Evolutionary conservation across 2,113 vertebrate species (phyloP), one percentile per base, ranked within the genome.

Genomic region (Xiphophorus couchianus): DNA sequence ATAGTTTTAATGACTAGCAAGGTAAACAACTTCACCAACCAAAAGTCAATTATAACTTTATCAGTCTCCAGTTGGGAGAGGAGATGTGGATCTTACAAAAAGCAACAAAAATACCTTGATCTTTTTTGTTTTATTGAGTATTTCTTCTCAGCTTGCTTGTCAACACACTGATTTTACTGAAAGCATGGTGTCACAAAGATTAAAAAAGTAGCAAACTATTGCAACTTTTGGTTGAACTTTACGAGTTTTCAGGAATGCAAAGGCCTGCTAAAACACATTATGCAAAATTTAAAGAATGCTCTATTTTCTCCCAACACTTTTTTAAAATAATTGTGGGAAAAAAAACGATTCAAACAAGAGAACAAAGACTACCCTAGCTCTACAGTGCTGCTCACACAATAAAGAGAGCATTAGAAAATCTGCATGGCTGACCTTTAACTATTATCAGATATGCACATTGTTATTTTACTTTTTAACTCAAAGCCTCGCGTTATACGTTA

Each of bases 31-130:
- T 82, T 86, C 83, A 70, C 78, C 82, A 84, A 89, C 86, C 87
- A 86, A 92, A 93, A 91, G 86, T 93, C 93, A 94, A 94, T 94
- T 94, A 94, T 89, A 94, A 93, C 85, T 90, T 90, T 91, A 93
- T 90, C 90, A 91, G 89, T 85, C 76, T 88, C 72, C 58, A 84
- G n/a, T 80, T 3, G 61, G 87, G 81, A 87, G 85, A 81, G 79
- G 77, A 88, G 79, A 76, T 67, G 84, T 75, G 27, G 69, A 71
- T 78, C 69, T 81, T 72, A 65, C 81, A 77, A 77, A 77, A 86
- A 82, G 79, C 89, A 88, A 87, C 77, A 84, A 71, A 89, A 93
- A 79, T 84, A 91, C 93, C 89, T 92, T 93, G 92, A 93, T 94
- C 90, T 91, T 87, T 37, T 84, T 71, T 84, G 82, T 84, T 86